phyloP scores from a whole-genome alignment of 2,797 vertebrate species.

The Gallinago nigripennis region DNA sequence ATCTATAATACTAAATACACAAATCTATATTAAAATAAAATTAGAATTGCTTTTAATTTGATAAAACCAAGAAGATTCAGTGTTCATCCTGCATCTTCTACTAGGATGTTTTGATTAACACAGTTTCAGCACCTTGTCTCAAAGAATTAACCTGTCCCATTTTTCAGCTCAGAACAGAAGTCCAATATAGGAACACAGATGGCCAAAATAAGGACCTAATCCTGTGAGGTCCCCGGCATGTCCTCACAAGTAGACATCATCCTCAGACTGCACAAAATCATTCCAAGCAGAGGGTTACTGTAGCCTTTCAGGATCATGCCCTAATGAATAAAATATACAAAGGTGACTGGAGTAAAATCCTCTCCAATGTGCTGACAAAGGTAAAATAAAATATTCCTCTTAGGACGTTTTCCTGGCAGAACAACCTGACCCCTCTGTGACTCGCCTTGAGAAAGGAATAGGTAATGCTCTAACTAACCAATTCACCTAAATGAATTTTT shows the following conservation, averaged over 20 bases:
- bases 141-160: conserved; percentile 4
- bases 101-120: neutral
- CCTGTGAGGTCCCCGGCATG: neutral
- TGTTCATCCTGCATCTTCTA: neutral
- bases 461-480: neutral
- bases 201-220: neutral
- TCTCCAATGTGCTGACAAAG: conserved; percentile 25
- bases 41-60: conserved; percentile 24
- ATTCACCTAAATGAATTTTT: neutral
- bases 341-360: conserved; percentile 18
- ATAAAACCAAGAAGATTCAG: neutral
- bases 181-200: neutral
- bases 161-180: neutral
- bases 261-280: neutral
- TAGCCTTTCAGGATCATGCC: neutral
- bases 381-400: conserved; percentile 44
- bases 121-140: neutral
- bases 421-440: conserved; percentile 19
- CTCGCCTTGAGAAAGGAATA: neutral
- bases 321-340: conserved; percentile 53
- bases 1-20: conserved; percentile 13
- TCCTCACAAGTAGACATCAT: neutral
- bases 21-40: conserved; percentile 22
- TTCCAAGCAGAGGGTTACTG: neutral
- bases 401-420: conserved; percentile 50